These are phyloP conservation scores for Oscarella lobularis DNA, from an alignment of 37 sponge, comb jelly and placozoan species.

Conservation along the genomic window DNA sequence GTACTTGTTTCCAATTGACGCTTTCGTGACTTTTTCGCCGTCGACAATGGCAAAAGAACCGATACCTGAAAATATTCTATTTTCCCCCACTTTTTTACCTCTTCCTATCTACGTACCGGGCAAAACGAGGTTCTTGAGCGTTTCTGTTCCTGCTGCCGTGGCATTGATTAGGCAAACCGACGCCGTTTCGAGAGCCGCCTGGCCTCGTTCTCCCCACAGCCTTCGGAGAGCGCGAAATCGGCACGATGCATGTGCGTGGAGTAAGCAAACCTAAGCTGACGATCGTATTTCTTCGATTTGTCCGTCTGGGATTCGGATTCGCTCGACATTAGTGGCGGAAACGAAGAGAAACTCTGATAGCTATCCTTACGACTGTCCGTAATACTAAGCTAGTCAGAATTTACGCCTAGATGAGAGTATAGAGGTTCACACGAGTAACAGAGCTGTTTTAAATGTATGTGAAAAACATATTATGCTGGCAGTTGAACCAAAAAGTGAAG, in stretches of 20 bases:
- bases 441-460: too few species aligned
- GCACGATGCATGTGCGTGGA: background rate
- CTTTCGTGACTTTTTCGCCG: slow-evolving; percentile 14
- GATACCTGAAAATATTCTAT: slow-evolving; percentile 7
- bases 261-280: slow-evolving; percentile 48
- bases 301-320: slow-evolving; percentile 33
- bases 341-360: too few species aligned
- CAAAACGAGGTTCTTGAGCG: slow-evolving; percentile 80
- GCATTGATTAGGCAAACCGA: slow-evolving; percentile 91
- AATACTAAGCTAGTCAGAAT: too few species aligned
- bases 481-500: too few species aligned
- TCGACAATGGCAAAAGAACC: slow-evolving; percentile 71
- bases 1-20: slow-evolving; percentile 56
- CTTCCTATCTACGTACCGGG: slow-evolving; percentile 41
- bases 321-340: slow-evolving; percentile 17
- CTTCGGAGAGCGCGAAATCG: background rate
- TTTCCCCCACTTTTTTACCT: background rate
- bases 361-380: too few species aligned
- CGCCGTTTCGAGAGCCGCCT: slow-evolving; percentile 56
- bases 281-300: slow-evolving; percentile 77
- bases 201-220: slow-evolving; percentile 98
- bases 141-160: slow-evolving; percentile 80
- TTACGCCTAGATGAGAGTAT: too few species aligned
- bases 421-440: too few species aligned
- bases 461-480: too few species aligned